Base-by-base conservation (phyloP, 2,113 vertebrate genomes). In the Chaetodon trifascialis region DNA sequence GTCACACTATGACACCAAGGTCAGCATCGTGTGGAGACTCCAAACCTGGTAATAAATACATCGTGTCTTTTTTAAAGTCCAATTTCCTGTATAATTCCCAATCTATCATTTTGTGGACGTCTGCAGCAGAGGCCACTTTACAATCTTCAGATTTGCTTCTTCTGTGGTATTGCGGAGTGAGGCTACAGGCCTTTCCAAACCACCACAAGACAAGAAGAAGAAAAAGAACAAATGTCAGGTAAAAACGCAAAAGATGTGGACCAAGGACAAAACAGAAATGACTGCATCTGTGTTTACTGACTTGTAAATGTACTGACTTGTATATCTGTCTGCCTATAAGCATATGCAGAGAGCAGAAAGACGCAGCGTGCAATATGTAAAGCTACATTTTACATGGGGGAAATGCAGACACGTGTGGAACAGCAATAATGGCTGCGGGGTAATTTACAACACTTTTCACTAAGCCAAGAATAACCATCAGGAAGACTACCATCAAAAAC, bases 1-100 rank as follows among this genome's bases (percentile, higher is more conserved):
- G 46, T 85, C 49, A 47, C 52, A 62, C 34, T 55, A 36, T 71
- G 72, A 59, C 65, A 80, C 60, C 17, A 12, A 30, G 58, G 34
- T 44, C 56, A 76, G 21, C 38, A 64, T 14, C 55, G 23, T 15
- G 23, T 10, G 21, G 54, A 82, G 51, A 64, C 56, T 30, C 3
- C 1, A 54, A 30, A 54, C 16, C 12, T 7, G 14, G 36, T 56
- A 25, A 56, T 63, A 55, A 64, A 64, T 17, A 42, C 44, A n/a
- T 5, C 0, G 9, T 40, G 58, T 17, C 21, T 51, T 74, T 40
- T 49, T 23, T n/a, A 15, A 17, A 23, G 34, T 1, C 63, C 44
- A 0, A 7, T 58, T 69, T 25, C 34, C n/a, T 40, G 40, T 16
- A 49, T 68, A 23, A 58, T n/a, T 67, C 52, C 58, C 12, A 67